A percentile compares a stretch with the other conserved stretches of the same genome.
Conservation (phyloP, 2,888 invertebrate species). For the Scaptomyza reducta region DNA sequence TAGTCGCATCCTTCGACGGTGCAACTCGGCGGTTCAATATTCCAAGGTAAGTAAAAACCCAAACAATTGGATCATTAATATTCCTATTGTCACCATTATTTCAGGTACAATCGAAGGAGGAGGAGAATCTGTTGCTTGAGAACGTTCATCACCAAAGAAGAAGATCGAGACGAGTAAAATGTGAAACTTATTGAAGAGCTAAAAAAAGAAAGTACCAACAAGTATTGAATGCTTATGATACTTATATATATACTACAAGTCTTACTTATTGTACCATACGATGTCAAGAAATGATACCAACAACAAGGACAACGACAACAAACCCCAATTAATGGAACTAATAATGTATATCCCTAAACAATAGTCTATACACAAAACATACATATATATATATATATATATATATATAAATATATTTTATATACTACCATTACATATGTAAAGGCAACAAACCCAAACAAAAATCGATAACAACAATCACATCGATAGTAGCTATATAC, state of each 20-base stretch:
- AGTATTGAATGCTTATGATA: conserved; percentile 22
- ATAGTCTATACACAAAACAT: conserved; percentile 57
- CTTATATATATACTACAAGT: conserved; percentile 44
- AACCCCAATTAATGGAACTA: conserved; percentile 51
- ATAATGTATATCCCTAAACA: conserved; percentile 44
- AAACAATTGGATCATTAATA: neutral
- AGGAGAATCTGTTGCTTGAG: conserved; percentile 81
- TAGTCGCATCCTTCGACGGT: conserved; percentile 74
- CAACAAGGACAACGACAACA: neutral
- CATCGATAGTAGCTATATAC: conserved; percentile 17
- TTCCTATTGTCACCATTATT: neutral
- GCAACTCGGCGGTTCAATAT: conserved; percentile 79
- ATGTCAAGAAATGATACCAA: conserved; percentile 4
- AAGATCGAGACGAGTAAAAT: conserved; percentile 39
- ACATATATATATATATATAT: no score
- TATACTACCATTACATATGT: conserved; percentile 64
- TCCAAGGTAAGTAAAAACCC: conserved; percentile 70
- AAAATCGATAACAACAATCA: no score
- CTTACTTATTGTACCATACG: conserved; percentile 15
- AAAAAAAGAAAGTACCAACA: conserved; percentile 38
- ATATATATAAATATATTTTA: no score
- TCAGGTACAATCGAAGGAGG: conserved; percentile 82
- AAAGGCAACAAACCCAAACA: conserved; percentile 37
- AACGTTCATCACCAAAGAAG: conserved; percentile 83
- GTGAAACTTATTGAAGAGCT: no score